Conservation (phyloP, 2,113 vertebrate species). For the Myxocyprinus asiaticus region DNA sequence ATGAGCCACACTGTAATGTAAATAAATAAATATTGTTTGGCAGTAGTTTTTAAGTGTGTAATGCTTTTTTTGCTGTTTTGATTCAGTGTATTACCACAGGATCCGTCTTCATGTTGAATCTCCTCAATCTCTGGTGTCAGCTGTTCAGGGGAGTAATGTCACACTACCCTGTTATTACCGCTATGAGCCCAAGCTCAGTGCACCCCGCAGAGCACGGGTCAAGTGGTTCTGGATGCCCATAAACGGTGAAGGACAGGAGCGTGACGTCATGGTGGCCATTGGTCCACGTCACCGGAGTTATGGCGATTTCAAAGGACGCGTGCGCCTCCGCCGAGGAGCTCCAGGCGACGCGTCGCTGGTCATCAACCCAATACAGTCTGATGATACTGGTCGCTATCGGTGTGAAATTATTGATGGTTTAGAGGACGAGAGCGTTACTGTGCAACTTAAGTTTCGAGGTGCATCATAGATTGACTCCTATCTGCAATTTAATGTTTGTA, state of each 20-base stretch:
- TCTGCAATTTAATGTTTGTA: neutral
- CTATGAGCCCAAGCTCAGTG: slow-evolving; percentile 72
- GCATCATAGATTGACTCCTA: neutral
- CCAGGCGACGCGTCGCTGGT: slow-evolving; percentile 78
- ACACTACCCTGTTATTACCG: slow-evolving; percentile 85
- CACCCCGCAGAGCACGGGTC: slow-evolving; percentile 77
- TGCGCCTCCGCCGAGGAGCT: slow-evolving; percentile 65
- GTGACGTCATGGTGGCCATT: slow-evolving; percentile 85
- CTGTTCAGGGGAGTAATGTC: slow-evolving; percentile 78
- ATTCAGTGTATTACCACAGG: slow-evolving; percentile 75
- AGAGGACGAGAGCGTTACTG: slow-evolving; percentile 85
- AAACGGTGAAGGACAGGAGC: slow-evolving; percentile 69
- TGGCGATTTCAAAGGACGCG: slow-evolving; percentile 81
- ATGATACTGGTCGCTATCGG: slow-evolving; percentile 86
- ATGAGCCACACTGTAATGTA: too few species aligned
- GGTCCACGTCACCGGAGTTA: slow-evolving; percentile 81
- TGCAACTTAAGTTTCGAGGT: slow-evolving; percentile 89
- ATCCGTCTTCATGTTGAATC: slow-evolving; percentile 84
- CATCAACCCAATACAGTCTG: slow-evolving; percentile 75
- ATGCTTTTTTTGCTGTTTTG: neutral
- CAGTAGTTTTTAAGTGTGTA: neutral
- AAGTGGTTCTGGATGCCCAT: slow-evolving; percentile 89
- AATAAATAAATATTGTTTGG: too few species aligned
- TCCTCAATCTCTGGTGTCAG: slow-evolving; percentile 74
- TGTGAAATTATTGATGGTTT: slow-evolving; percentile 93